Percentiles rank a stretch among this genome's conserved stretches.
These are phyloP conservation scores for Propithecus coquereli DNA, from an alignment of 2,113 vertebrate species.

Conservation along the genomic window DNA sequence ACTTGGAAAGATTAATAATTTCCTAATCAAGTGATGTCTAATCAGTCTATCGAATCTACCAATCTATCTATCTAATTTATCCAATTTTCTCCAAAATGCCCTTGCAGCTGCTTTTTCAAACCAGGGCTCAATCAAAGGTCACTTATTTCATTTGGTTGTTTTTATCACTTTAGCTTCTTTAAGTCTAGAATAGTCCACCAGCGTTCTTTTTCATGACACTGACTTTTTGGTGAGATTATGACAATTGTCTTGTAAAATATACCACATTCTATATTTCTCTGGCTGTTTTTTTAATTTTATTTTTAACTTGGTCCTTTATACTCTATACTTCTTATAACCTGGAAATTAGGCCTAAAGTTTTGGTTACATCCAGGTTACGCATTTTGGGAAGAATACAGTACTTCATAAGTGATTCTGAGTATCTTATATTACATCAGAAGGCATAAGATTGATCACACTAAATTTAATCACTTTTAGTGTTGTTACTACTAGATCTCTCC, in stretches of 20 bases:
- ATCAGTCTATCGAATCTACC: neutral
- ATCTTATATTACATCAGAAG: neutral
- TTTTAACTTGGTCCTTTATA: neutral
- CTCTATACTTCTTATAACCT: neutral
- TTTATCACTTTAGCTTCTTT: neutral
- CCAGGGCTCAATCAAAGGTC: neutral
- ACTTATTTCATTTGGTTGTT: neutral
- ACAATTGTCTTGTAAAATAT: neutral
- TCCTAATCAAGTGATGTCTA: neutral
- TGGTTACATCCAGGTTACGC: neutral
- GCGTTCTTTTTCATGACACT: neutral
- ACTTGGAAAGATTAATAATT: neutral
- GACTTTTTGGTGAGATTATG: neutral
- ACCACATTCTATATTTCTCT: neutral
- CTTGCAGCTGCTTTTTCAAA: neutral
- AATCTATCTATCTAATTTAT: constrained; percentile 4
- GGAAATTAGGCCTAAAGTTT: neutral
- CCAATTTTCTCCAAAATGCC: neutral
- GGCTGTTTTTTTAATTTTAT: neutral
- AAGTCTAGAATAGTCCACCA: neutral
- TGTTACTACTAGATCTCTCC: neutral
- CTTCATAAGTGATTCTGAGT: neutral
- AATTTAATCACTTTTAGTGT: neutral
- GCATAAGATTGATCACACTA: neutral
- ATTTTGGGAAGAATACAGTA: neutral